phyloP scores from a whole-genome alignment of 2,113 vertebrate genomes.

The Planiliza haematocheilus region DNA sequence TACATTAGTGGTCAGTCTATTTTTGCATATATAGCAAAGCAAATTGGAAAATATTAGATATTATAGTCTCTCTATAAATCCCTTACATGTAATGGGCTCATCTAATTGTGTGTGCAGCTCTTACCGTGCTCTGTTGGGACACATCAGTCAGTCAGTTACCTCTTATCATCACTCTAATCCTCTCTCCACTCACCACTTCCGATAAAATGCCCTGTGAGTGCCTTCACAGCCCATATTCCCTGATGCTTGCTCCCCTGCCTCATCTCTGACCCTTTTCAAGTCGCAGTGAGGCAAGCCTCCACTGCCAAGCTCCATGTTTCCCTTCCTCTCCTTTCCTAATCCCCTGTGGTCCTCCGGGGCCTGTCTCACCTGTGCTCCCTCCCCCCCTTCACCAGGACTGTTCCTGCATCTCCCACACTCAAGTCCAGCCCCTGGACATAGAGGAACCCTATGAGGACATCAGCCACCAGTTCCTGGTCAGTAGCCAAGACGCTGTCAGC shows the following conservation, averaged over 20 bases:
- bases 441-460: conserved; percentile 90
- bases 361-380: conserved; percentile 75
- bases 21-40: background rate
- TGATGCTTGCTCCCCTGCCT: conserved; percentile 34
- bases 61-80: background rate
- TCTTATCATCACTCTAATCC: conserved; percentile 32
- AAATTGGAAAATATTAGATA: background rate
- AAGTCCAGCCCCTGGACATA: conserved; percentile 91
- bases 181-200: conserved; percentile 32
- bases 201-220: conserved; percentile 37
- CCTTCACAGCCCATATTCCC: conserved; percentile 5
- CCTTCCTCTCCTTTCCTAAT: conserved; percentile 6
- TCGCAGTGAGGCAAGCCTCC: conserved; percentile 2
- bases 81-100: conserved; percentile 12
- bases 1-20: background rate
- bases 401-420: conserved; percentile 94
- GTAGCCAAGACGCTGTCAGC: conserved; percentile 70
- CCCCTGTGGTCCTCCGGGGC: too few species aligned
- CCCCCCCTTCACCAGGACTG: conserved; percentile 88
- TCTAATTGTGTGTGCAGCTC: conserved; percentile 41
- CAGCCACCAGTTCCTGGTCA: conserved; percentile 89
- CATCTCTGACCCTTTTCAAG: background rate
- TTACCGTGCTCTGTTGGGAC: conserved; percentile 42
- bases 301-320: conserved; percentile 12
- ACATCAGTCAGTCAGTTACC: conserved; percentile 21